phyloP scores from a whole-genome alignment of 2,888 invertebrate species.

The Plebejus anna region DNA sequence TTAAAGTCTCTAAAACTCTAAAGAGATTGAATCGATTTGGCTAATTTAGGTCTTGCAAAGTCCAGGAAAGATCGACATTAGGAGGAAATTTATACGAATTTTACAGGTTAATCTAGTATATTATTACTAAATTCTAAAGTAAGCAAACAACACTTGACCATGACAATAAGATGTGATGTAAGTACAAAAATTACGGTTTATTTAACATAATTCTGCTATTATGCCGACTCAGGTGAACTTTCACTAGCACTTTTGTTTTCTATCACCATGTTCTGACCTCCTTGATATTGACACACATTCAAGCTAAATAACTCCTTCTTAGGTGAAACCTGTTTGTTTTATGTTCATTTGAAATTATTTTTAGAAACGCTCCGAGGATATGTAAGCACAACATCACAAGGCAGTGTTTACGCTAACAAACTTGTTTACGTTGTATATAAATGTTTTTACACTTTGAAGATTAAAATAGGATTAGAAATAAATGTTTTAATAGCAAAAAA shows the following conservation, averaged over 20 bases:
- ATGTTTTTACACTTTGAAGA: not conserved
- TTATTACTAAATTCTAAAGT: too few species aligned
- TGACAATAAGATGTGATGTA: too few species aligned
- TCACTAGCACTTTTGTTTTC: slow-evolving; percentile 41
- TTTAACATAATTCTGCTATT: slow-evolving; percentile 8
- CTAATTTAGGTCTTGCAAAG: too few species aligned
- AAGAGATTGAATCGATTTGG: too few species aligned
- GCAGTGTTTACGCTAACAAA: not conserved
- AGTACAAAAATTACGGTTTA: too few species aligned
- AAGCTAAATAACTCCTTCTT: slow-evolving; percentile 64
- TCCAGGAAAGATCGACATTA: too few species aligned
- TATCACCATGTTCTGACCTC: slow-evolving; percentile 51
- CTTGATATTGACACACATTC: slow-evolving; percentile 77
- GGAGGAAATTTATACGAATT: too few species aligned
- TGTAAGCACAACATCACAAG: slow-evolving; percentile 4
- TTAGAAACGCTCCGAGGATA: slow-evolving; percentile 28
- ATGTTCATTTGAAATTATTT: slow-evolving; percentile 49
- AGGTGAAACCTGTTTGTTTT: slow-evolving; percentile 59
- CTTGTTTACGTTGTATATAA: not conserved
- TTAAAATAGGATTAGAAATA: too few species aligned
- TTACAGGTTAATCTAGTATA: too few species aligned
- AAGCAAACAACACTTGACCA: too few species aligned
- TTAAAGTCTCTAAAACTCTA: too few species aligned
- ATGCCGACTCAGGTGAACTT: slow-evolving; percentile 29
- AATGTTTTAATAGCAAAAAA: too few species aligned